Evolutionary conservation across 2,797 vertebrate species (phyloP), one percentile per base, ranked within the genome.

Genomic region (Tachyglossus aculeatus): DNA sequence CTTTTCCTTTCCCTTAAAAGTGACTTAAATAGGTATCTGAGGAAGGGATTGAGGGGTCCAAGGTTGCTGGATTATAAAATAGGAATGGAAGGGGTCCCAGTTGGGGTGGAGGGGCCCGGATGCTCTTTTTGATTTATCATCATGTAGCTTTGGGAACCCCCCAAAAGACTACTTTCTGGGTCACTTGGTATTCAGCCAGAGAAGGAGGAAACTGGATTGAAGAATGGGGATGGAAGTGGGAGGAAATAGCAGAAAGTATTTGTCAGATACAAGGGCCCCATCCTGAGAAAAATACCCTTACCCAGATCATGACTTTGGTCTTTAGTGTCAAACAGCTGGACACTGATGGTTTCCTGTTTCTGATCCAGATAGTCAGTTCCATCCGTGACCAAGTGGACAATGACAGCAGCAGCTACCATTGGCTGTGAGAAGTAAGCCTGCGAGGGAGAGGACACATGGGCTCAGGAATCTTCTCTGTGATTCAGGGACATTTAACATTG

Each of bases 351-450:
- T 77, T 96, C 96, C 84, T 98, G 96, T 51, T 94, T 97, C 86
- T 98, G 96, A 82, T 98, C 96, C 16, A 95, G 84, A 67, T 95
- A 95, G 61, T 91, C 91, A 1, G 96, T 98, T 37, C 98, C 98
- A 65, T 99, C 98, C 2, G 96, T 96, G 33, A 98, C 96, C 81
- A 99, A 89, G 83, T 99, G 96, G 64, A 99, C 93, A 25, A 99
- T 95, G 45, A 98, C 96, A 16, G 97, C 97, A 0, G 96, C 93
- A 29, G 96, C 97, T 56, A 99, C 98, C 96, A 98, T 98, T 3
- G 97, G 96, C 74, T 98, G 96, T 54, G 95, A 96, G 85, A 98
- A 99, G 77, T 93, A 90, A 3, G 95, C 96, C 97, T 98, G 82
- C 62, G 78, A 68, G 16, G 11, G 62, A 87, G 36, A 29, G 51